Percentiles rank a stretch among this genome's conserved stretches.
Evolutionary conservation across 2,888 invertebrate genomes (phyloP).

Genomic region (Mimachlamys varia): DNA sequence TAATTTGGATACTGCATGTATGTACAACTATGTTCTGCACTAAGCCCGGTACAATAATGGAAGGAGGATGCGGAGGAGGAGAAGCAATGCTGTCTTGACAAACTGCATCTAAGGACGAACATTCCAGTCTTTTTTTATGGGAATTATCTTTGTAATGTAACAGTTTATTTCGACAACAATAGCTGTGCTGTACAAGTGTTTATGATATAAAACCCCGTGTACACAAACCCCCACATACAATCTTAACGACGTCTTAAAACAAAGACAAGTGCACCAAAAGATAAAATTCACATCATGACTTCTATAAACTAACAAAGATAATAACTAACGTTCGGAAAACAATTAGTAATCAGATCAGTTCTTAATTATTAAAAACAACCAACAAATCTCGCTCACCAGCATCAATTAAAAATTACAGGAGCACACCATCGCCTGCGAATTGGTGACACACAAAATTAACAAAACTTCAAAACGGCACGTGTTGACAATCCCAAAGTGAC

Average conservation of each 20-base stretch:
- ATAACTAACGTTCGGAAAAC: background rate
- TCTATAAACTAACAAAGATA: background rate
- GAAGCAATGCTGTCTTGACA: no score
- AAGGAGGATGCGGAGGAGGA: no score
- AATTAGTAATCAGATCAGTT: background rate
- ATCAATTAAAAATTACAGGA: background rate
- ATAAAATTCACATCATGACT: background rate
- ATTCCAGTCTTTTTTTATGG: no score
- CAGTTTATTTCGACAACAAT: no score
- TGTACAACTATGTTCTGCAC: no score
- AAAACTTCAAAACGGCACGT: conserved; percentile 7
- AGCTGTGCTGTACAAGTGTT: no score
- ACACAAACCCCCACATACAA: background rate
- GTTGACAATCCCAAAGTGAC: background rate
- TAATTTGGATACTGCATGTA: no score
- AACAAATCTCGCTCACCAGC: background rate
- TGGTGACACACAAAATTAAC: conserved; percentile 4
- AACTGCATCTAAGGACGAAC: no score
- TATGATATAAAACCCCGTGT: background rate
- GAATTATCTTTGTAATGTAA: no score
- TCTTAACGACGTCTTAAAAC: background rate
- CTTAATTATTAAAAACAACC: background rate
- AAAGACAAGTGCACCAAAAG: background rate
- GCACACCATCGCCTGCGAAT: background rate
- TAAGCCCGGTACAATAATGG: no score